Evolutionary conservation across 2,113 vertebrate genomes (phyloP), one percentile per base, ranked within the genome.

Genomic region (Myodes glareolus): DNA sequence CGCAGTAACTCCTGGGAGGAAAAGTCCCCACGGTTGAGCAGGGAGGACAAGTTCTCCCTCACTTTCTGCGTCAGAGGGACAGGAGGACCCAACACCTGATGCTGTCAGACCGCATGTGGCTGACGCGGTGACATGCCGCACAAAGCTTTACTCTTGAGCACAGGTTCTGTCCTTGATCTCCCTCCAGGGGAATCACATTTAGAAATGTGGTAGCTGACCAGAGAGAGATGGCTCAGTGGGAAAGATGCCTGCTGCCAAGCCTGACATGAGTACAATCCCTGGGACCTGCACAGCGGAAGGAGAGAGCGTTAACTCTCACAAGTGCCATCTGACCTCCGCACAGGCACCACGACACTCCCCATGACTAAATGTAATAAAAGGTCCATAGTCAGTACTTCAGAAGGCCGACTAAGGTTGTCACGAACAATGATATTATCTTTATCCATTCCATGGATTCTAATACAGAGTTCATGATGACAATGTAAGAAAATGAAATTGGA

Each of bases 21-120:
- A 45, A 75, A n/a, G 10, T 12, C 27, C 82, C 85, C 52, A 86
- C 67, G 76, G 84, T 55, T 87, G 91, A 92, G 1, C 42, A 55
- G 50, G 96, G 50, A 45, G 52, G 55, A 76, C 86, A 6, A 39
- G 82, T 96, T 92, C 94, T 95, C 94, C 45, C 96, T 67, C 80
- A 76, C 97, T 98, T 96, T 87, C 70, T 16, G 7, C 7, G 42
- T 5, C 50, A 23, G 27, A 7, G n/a, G 70, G 42, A 3, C 3
- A 33, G n/a, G 50, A 85, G 39, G 88, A 21, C 7, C 25, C 39
- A 36, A 27, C 39, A 42, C 4, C 11, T 13, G 45, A 55, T 45
- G 47, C 58, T 75, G 76, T 63, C 39, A 63, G 21, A 58, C 58
- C 6, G 19, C 58, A 58, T 19, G 55, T 21, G 21, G 21, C 52